These are phyloP conservation scores for Cyprinodon brontotheroides DNA, from an alignment of 2,113 vertebrate genomes.

Conservation along the genomic window DNA sequence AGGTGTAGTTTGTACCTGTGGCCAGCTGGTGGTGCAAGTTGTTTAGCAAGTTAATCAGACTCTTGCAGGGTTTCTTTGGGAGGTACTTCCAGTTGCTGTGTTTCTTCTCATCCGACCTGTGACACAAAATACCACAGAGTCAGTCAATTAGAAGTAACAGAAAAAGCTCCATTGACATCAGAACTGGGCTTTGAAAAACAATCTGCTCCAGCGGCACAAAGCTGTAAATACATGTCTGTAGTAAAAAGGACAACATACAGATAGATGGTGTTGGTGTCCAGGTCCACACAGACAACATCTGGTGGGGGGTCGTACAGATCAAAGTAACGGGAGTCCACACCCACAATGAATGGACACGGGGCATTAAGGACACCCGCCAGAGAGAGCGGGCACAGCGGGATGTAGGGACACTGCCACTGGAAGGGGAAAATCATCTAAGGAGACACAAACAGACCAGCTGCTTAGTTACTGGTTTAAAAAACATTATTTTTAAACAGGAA, in stretches of 20 bases:
- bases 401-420: constrained; percentile 99
- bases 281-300: constrained; percentile 96
- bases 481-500: not conserved
- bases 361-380: constrained; percentile 94
- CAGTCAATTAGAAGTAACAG: constrained; percentile 7
- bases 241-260: constrained; percentile 80
- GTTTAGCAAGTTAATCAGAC: constrained; percentile 84
- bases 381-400: constrained; percentile 95
- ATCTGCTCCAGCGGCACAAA: not conserved
- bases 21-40: constrained; percentile 88
- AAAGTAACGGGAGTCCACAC: constrained; percentile 98
- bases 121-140: constrained; percentile 27
- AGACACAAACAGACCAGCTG: constrained; percentile 14
- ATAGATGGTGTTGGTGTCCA: constrained; percentile 98
- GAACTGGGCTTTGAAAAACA: not conserved
- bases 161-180: not conserved
- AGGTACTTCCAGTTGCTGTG: constrained; percentile 93
- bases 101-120: constrained; percentile 95
- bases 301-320: constrained; percentile 96
- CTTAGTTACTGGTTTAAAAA: no score
- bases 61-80: constrained; percentile 96
- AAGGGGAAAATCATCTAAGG: constrained; percentile 98
- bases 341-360: constrained; percentile 94
- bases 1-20: constrained; percentile 78
- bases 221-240: not conserved